Evolutionary conservation across 2,797 vertebrate genomes (phyloP).

Genomic region (Ataeniobius toweri): DNA sequence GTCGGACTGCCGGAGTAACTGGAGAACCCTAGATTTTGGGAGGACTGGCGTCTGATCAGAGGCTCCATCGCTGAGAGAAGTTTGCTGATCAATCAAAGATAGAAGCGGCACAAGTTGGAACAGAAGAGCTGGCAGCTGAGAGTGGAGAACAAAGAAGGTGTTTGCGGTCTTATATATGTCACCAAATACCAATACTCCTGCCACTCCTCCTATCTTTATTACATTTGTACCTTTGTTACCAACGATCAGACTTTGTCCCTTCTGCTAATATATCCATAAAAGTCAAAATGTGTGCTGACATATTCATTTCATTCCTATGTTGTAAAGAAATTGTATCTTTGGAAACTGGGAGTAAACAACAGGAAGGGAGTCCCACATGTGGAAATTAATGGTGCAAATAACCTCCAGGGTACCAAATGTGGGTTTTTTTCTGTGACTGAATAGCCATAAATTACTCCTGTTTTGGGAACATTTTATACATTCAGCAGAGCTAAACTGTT

Average conservation of each 20-base stretch:
- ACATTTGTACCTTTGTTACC: constrained; percentile 54
- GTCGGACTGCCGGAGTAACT: not conserved
- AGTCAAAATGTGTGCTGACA: constrained; percentile 8
- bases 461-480: not conserved
- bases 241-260: constrained; percentile 56
- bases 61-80: constrained; percentile 52
- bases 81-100: constrained; percentile 25
- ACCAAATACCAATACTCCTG: constrained; percentile 26
- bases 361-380: not conserved
- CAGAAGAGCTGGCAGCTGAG: constrained; percentile 30
- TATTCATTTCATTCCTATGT: constrained; percentile 9
- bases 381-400: not conserved
- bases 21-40: not conserved
- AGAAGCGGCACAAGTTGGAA: constrained; percentile 13
- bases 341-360: constrained; percentile 16
- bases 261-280: constrained; percentile 9
- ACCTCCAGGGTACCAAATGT: not conserved
- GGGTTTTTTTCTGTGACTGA: not conserved
- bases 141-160: constrained; percentile 25
- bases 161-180: constrained; percentile 55
- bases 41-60: constrained; percentile 21
- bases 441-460: not conserved
- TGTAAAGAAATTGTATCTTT: constrained; percentile 13
- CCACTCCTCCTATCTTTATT: constrained; percentile 63
- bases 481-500: not conserved